phyloP scores from a whole-genome alignment of 2,888 invertebrate genomes.

The Ochropleura leucogaster region DNA sequence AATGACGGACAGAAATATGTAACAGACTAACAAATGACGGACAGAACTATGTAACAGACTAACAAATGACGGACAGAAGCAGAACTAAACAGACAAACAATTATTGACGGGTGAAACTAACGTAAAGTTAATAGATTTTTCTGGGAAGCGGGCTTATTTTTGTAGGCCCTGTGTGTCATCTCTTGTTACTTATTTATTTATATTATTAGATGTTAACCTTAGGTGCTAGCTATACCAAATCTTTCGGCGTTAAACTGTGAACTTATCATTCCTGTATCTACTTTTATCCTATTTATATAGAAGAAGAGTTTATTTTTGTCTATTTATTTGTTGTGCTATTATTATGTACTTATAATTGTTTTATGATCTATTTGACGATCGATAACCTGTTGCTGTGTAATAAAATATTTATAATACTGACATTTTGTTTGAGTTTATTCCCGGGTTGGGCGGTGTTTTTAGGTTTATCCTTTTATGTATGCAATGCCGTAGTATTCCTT shows the following conservation, averaged over 20 bases:
- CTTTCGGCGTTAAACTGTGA: slow-evolving; percentile 63
- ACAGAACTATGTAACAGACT: background rate
- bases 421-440: slow-evolving; percentile 18
- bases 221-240: slow-evolving; percentile 60
- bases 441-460: background rate
- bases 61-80: background rate
- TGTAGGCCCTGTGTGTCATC: background rate
- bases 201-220: slow-evolving; percentile 21
- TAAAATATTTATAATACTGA: slow-evolving; percentile 38
- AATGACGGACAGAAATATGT: background rate
- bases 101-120: background rate
- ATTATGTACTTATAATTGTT: slow-evolving; percentile 31
- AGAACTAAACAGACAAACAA: background rate
- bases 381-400: slow-evolving; percentile 41
- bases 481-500: too few relatives aligned
- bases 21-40: background rate
- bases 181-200: slow-evolving; percentile 6
- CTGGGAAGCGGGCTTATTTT: too few relatives aligned
- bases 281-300: slow-evolving; percentile 56
- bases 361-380: slow-evolving; percentile 21
- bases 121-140: background rate
- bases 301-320: slow-evolving; percentile 54
- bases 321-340: slow-evolving; percentile 62
- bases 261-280: slow-evolving; percentile 73
- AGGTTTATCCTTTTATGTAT: background rate